phyloP scores from a whole-genome alignment of 2,797 vertebrate genomes.

The Pangasius larnaudii region DNA sequence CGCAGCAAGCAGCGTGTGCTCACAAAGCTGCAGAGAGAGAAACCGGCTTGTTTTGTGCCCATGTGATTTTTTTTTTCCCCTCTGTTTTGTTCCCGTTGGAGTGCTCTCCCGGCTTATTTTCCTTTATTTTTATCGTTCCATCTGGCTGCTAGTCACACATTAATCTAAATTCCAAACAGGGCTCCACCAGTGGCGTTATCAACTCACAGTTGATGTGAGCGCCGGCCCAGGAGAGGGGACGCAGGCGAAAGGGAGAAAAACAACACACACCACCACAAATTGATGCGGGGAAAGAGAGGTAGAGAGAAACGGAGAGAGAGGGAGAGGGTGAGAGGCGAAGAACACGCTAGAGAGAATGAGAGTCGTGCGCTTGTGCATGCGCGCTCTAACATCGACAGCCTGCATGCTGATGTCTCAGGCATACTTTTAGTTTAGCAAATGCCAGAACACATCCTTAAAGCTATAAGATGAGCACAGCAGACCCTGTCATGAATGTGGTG shows the following conservation, averaged over 20 bases:
- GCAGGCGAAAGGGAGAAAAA: constrained; percentile 71
- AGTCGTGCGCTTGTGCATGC: constrained; percentile 36
- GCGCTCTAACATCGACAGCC: constrained; percentile 31
- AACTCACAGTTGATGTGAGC: constrained; percentile 59
- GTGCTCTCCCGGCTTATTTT: constrained; percentile 61
- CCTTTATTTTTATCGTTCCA: constrained; percentile 62
- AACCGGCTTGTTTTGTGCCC: constrained; percentile 39
- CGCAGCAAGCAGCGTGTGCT: neutral
- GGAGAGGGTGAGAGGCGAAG: constrained; percentile 36
- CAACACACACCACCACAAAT: constrained; percentile 59
- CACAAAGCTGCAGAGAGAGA: constrained; percentile 32
- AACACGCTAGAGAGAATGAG: constrained; percentile 35
- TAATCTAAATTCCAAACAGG: constrained; percentile 66
- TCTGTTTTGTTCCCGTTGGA: constrained; percentile 56
- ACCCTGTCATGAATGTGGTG: neutral
- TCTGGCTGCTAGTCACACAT: constrained; percentile 64
- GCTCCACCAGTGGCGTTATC: constrained; percentile 61
- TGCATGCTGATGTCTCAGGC: constrained; percentile 49
- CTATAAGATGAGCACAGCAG: constrained; percentile 13
- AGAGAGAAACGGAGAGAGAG: constrained; percentile 27
- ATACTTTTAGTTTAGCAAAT: constrained; percentile 27
- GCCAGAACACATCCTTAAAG: constrained; percentile 30
- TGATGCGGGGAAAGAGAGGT: constrained; percentile 49
- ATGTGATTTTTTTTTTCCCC: constrained; percentile 38
- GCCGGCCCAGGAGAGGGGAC: constrained; percentile 60